Base-by-base conservation (phyloP, 2,113 vertebrate species). In the Anser brachyrhynchus region DNA sequence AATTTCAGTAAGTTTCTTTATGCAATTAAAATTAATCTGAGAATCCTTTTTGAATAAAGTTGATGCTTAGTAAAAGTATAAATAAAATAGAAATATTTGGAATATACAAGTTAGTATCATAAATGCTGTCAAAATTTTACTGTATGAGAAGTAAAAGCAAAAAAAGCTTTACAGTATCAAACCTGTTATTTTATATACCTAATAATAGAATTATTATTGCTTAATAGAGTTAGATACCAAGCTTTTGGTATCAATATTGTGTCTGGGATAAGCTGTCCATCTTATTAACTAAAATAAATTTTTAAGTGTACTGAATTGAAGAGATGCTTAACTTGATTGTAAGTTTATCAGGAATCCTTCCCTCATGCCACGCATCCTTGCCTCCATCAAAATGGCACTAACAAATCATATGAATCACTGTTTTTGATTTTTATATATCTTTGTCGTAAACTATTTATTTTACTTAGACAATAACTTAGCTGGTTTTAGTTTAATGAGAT, bases 401-500 rank as follows among this genome's bases (percentile, higher is more conserved):
- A 58, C 33, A 23, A 43, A 9, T 65, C 21, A 17, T 7, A 28
- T 10, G 5, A 62, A 54, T 66, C 4, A 3, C 23, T 57, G 0
- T 46, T 84, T 82, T 37, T 35, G 58, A 4, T 18, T 82, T 82
- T 13, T 37, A 2, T 33, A 1, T 43, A 1, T 51, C 4, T 61
- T 43, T 44, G 26, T 58, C 62, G 3, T 3, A 5, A 7, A 2
- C 8, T 31, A 1, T 52, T 57, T 35, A 31, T 52, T 79, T 54
- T 25, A 8, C 18, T 73, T n/a, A 16, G 23, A 11, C 4, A 41
- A 2, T 31, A 57, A 0, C 12, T 20, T 58, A 11, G 21, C 5
- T 94, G 74, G 17, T 62, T 85, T 89, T 76, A 65, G 70, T 23
- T 78, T 86, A 8, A 29, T 13, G 41, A 35, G 11, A 4, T 33